Conservation (phyloP, 2,888 invertebrate genomes). For the Mechanitis messenoides region DNA sequence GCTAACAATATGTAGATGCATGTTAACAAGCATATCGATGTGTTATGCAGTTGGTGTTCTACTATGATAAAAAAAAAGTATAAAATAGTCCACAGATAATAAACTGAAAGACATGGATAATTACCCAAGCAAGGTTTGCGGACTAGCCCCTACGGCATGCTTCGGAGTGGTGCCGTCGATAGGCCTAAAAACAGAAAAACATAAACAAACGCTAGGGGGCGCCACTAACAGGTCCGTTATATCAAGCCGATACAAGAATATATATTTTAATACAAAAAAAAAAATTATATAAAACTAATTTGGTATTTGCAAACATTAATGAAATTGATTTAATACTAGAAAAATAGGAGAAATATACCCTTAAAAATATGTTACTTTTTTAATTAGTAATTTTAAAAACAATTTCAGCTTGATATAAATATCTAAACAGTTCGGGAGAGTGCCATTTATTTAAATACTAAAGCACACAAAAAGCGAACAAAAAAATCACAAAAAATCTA, state of each 20-base stretch:
- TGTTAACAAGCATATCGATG: conserved; percentile 1
- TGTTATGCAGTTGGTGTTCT: background rate
- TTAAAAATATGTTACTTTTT: too few species aligned
- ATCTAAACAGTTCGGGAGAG: conserved; percentile 10
- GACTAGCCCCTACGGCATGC: conserved; percentile 75
- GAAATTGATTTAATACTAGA: background rate
- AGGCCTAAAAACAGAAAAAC: conserved; percentile 80
- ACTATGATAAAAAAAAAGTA: conserved; percentile 3
- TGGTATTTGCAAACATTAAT: background rate
- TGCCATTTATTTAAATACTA: conserved; percentile 19
- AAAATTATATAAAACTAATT: background rate
- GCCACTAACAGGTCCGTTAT: conserved; percentile 28
- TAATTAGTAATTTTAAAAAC: too few species aligned
- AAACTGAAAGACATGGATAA: conserved; percentile 51
- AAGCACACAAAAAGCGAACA: conserved; percentile 16
- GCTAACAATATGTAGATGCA: too few species aligned
- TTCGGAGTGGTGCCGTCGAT: conserved; percentile 77
- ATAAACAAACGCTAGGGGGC: conserved; percentile 58
- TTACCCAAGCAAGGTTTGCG: conserved; percentile 81
- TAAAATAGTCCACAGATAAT: conserved; percentile 6
- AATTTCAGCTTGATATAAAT: conserved; percentile 28
- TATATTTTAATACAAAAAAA: background rate
- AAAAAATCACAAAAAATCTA: background rate
- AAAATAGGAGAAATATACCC: too few species aligned
- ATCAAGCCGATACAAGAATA: conserved; percentile 23